Evolutionary conservation across 2,888 invertebrate species (phyloP).

Genomic region (Eristalinus aeneus): DNA sequence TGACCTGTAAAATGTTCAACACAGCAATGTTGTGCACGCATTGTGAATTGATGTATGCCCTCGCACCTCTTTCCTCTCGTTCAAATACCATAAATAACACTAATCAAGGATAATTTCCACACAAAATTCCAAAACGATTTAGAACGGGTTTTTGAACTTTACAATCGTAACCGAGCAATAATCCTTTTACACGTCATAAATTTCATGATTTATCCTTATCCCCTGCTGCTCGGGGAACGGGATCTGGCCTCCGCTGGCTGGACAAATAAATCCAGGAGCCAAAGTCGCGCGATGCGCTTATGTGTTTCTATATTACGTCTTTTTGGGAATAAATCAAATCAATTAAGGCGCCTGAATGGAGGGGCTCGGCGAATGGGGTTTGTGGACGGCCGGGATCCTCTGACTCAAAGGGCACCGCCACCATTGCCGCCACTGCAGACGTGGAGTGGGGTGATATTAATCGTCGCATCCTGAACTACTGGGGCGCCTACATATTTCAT

Average conservation of each 20-base stretch:
- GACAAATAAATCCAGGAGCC: slow-evolving; percentile 16
- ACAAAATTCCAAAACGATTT: slow-evolving; percentile 64
- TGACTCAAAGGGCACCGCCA: not conserved
- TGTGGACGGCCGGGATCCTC: too few relatives aligned
- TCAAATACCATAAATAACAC: slow-evolving; percentile 53
- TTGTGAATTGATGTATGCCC: slow-evolving; percentile 41
- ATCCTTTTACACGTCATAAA: slow-evolving; percentile 70
- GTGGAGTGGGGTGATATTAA: slow-evolving; percentile 31
- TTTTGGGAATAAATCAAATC: slow-evolving; percentile 60
- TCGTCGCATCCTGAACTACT: slow-evolving; percentile 17
- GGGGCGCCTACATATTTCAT: slow-evolving; percentile 54
- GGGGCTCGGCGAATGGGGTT: not conserved
- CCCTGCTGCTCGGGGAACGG: not conserved
- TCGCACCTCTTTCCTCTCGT: slow-evolving; percentile 20
- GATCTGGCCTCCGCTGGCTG: not conserved
- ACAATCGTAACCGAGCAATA: slow-evolving; percentile 66
- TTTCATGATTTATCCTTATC: slow-evolving; percentile 54
- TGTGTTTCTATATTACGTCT: slow-evolving; percentile 8
- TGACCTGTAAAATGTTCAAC: slow-evolving; percentile 12
- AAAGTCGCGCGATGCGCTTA: slow-evolving; percentile 47
- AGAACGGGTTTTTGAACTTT: slow-evolving; percentile 64
- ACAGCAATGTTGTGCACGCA: slow-evolving; percentile 20
- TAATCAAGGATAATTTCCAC: slow-evolving; percentile 68
- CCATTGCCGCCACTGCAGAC: slow-evolving; percentile 7
- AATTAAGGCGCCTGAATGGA: slow-evolving; percentile 27